These are phyloP conservation scores for Torymus texanus DNA, from an alignment of 2,888 invertebrate species.

Conservation along the genomic window DNA sequence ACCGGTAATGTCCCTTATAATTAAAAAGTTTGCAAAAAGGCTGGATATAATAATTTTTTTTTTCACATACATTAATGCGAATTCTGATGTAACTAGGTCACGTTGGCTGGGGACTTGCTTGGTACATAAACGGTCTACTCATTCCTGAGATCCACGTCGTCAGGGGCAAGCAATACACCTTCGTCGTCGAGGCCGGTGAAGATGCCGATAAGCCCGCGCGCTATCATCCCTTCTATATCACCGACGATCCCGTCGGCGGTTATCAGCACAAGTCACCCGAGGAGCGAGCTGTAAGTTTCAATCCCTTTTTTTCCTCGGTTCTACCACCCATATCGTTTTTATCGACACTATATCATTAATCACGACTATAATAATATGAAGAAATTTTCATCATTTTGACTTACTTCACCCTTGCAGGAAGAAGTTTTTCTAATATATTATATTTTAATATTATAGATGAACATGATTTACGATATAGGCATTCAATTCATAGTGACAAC, in stretches of 20 bases:
- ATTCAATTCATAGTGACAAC: no score
- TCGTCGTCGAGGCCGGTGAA: conserved; percentile 90
- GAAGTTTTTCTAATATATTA: no score
- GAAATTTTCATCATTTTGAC: no score
- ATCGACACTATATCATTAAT: not conserved
- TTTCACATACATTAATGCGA: no score
- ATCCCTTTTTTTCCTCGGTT: not conserved
- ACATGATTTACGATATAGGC: no score
- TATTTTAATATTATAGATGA: no score
- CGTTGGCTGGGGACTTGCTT: conserved; percentile 95
- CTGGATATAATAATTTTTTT: no score
- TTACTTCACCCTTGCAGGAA: no score
- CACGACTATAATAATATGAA: not conserved
- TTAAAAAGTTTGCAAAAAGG: no score
- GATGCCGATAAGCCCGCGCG: conserved; percentile 87
- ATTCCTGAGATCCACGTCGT: conserved; percentile 94
- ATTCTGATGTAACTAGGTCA: conserved; percentile 79
- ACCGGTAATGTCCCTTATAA: conserved; percentile 79
- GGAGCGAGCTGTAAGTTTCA: conserved; percentile 83
- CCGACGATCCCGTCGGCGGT: conserved; percentile 93
- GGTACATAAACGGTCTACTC: conserved; percentile 95
- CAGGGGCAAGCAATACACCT: conserved; percentile 90
- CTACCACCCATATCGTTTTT: not conserved
- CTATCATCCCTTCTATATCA: conserved; percentile 95
- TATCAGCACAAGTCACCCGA: conserved; percentile 88